Evolutionary conservation across 2,888 invertebrate genomes (phyloP).

Genomic region (Tetanocera ferruginea): DNA sequence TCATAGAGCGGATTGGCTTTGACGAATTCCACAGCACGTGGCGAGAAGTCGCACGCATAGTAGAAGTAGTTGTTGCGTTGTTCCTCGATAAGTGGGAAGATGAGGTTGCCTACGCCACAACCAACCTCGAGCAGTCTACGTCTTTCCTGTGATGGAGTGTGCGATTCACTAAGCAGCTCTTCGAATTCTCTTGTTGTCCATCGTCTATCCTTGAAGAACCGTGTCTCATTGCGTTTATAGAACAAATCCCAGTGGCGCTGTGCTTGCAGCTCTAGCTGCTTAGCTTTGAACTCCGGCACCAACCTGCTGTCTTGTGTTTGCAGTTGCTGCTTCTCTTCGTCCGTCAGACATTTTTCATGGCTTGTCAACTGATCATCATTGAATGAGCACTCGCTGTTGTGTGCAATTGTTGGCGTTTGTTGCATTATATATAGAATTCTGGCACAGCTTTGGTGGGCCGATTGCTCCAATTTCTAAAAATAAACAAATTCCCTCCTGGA

Average conservation of each 20-base stretch:
- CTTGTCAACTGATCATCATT: constrained; percentile 39
- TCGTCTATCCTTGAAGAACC: constrained; percentile 95
- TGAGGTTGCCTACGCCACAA: constrained; percentile 97
- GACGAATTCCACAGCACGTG: constrained; percentile 89
- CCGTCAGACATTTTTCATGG: constrained; percentile 63
- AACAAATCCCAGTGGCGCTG: constrained; percentile 96
- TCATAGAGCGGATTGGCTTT: constrained; percentile 79
- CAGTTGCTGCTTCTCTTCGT: constrained; percentile 76
- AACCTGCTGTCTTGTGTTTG: constrained; percentile 78
- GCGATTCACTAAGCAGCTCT: constrained; percentile 75
- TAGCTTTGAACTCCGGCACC: constrained; percentile 81
- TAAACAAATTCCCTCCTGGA: neutral
- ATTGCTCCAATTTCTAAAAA: constrained; percentile 9
- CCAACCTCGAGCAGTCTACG: constrained; percentile 81
- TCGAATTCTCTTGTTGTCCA: constrained; percentile 97
- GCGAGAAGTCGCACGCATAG: constrained; percentile 94
- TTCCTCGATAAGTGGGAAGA: constrained; percentile 91
- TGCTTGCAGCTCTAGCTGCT: constrained; percentile 84
- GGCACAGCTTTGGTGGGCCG: neutral
- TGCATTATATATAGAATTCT: constrained; percentile 1
- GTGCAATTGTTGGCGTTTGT: neutral
- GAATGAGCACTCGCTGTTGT: neutral
- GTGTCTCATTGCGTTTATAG: constrained; percentile 93
- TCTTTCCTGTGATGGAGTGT: constrained; percentile 9
- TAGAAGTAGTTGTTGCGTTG: constrained; percentile 76